Base-by-base conservation (phyloP, 2,888 invertebrate species). In the Ypsolopha sequella region DNA sequence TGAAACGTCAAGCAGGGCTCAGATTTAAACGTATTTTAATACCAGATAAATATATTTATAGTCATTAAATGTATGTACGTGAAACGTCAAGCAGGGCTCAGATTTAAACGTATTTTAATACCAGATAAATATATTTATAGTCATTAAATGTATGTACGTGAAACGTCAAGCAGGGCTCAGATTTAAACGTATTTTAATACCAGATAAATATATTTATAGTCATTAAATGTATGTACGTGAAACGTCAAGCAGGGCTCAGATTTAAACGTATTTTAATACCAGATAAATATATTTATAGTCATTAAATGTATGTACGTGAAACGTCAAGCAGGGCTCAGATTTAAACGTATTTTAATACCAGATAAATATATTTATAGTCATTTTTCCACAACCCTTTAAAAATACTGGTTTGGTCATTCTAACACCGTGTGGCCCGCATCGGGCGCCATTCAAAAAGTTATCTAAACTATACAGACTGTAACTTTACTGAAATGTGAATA, bases 321-420 rank as follows among this genome's bases (percentile, higher is more conserved):
- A 56, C 63, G 58, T 70, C 75, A 74, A 72, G 66, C 57, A 64
- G 67, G 66, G 71, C 76, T 71, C 71, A 52, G 49, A 46, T 50
- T 49, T 39, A 54, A 50, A 54, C 38, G 44, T 49, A 48, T 51
- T 50, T 52, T 52, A 46, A 50, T 53, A 44, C 45, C 56, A 58
- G 56, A 55, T 57, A 56, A 54, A 58, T 56, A 56, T 57, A 52
- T 58, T 55, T 34, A 51, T 45, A 76, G 76, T 79, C 80, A n/a
- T 73, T 72, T 68, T 73, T 85, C 85, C 85, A 85, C 85, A 85
- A 85, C 85, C 87, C 81, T 84, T 85, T 73, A 62, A 64, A 60
- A 60, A 60, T 43, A 36, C 46, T 46, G 34, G 45, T 44, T 50
- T 36, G n/a, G 36, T 38, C 13, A 24, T 38, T 51, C 36, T 33